phyloP scores from a whole-genome alignment of 2,113 vertebrate species.

The Lepus timidus region DNA sequence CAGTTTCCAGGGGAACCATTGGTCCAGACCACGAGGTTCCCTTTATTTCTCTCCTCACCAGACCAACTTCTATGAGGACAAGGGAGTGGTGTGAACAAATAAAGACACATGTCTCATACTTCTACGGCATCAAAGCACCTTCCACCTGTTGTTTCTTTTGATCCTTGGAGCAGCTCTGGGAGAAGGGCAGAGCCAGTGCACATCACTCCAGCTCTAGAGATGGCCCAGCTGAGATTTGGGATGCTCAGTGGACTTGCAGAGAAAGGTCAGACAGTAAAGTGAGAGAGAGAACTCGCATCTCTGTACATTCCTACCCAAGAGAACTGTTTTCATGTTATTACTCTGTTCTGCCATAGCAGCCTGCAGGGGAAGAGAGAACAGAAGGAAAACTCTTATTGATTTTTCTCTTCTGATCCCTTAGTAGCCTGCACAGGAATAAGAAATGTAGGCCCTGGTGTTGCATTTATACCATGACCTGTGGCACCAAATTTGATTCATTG shows the following conservation, averaged over 20 bases:
- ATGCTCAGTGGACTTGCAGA: not conserved
- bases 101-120: not conserved
- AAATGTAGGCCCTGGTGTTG: not conserved
- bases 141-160: not conserved
- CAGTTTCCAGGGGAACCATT: not conserved
- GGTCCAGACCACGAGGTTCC: not conserved
- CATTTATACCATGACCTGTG: not conserved
- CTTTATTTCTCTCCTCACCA: not conserved
- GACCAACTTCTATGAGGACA: not conserved
- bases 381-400: not conserved
- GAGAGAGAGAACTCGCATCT: not conserved
- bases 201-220: not conserved
- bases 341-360: not conserved
- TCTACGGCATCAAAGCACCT: not conserved
- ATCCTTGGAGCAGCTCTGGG: not conserved
- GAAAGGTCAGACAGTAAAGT: not conserved
- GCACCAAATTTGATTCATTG: not conserved
- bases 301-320: not conserved
- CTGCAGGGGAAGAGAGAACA: slow-evolving; percentile 20
- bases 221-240: accelerated
- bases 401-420: slow-evolving; percentile 11
- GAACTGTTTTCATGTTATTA: not conserved
- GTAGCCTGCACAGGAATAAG: not conserved
- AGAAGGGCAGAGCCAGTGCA: not conserved
- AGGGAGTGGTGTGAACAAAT: not conserved